Evolutionary conservation across 2,113 vertebrate species (phyloP), one percentile per base, ranked within the genome.

Genomic region (Canis aureus): DNA sequence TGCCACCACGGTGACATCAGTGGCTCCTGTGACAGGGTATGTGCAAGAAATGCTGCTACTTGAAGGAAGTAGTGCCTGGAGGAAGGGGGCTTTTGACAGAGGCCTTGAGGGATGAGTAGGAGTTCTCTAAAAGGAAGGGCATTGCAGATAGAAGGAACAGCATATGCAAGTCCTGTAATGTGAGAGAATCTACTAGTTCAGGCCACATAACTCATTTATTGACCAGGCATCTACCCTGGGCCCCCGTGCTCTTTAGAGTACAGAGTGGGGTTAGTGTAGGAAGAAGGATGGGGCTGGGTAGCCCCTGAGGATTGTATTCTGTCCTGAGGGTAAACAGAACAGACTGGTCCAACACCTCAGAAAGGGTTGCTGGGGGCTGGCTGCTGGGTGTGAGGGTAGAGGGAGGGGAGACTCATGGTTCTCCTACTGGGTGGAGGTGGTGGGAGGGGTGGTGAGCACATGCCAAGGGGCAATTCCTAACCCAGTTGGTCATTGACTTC

Each of bases 121-220:
- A 51, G 38, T 16, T 53, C 32, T 66, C 43, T 66, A 9, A 51
- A 32, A 55, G 76, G 76, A 53, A 78, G 23, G 74, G 49, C 51
- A 32, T 32, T 55, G 49, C 76, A 32, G 76, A 11, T 5, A 10
- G 27, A 32, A 55, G 49, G 49, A 79, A 32, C 49, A 32, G 49
- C 27, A 5, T 2, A 3, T n/a, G 49, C n/a, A 20, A 80, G 15
- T 25, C 55, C 55, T 35, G n/a, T 17, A 7, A 29, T 20, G 11
- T 8, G n/a, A 27, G 4, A 19, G 12, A 19, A 22, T 32, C 20
- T 11, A 0, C 5, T 8, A 3, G 32, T 12, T 11, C 53, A 2
- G 38, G 89, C 81, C 17, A 0, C 22, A 0, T 1, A 1, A 43
- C n/a, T 19, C 27, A 15, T 19, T 22, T 29, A 32, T 0, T n/a